Conservation (phyloP, 2,888 invertebrate species). For the Entomobrya multifasciata region DNA sequence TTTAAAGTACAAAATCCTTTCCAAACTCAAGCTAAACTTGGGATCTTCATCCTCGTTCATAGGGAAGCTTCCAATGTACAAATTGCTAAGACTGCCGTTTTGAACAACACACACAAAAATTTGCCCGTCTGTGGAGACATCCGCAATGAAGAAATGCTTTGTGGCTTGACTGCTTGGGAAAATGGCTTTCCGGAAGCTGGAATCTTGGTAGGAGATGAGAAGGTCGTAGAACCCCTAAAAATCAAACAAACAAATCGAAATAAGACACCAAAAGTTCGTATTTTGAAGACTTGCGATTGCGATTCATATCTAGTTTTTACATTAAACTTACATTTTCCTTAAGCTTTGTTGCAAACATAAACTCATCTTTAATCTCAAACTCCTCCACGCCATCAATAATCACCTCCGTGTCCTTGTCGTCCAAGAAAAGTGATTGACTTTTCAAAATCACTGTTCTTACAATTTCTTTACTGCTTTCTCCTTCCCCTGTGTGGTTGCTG, state of each 20-base stretch:
- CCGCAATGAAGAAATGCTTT: slow-evolving; percentile 90
- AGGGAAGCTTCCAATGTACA: slow-evolving; percentile 88
- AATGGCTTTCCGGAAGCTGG: slow-evolving; percentile 87
- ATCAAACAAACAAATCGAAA: too few species aligned
- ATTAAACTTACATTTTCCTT: slow-evolving; percentile 85
- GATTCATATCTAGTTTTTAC: too few species aligned
- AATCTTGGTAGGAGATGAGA: slow-evolving; percentile 89
- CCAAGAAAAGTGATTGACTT: slow-evolving; percentile 80
- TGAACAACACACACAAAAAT: slow-evolving; percentile 91
- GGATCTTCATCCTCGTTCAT: slow-evolving; percentile 83
- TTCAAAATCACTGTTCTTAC: slow-evolving; percentile 83
- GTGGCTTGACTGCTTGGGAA: slow-evolving; percentile 86
- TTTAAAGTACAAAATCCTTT: slow-evolving; percentile 91
- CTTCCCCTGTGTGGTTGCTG: slow-evolving; percentile 80
- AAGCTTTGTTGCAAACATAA: slow-evolving; percentile 91
- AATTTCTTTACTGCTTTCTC: too few species aligned
- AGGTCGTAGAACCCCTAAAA: slow-evolving; percentile 83
- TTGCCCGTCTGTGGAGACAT: slow-evolving; percentile 87
- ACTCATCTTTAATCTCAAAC: slow-evolving; percentile 91
- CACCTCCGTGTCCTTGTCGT: slow-evolving; percentile 81
- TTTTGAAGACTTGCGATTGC: too few species aligned
- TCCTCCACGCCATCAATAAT: slow-evolving; percentile 88
- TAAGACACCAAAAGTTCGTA: too few species aligned
- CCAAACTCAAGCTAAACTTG: slow-evolving; percentile 89
- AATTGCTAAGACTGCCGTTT: slow-evolving; percentile 86